Conservation (phyloP, 2,113 vertebrate species). For the Cariama cristata region DNA sequence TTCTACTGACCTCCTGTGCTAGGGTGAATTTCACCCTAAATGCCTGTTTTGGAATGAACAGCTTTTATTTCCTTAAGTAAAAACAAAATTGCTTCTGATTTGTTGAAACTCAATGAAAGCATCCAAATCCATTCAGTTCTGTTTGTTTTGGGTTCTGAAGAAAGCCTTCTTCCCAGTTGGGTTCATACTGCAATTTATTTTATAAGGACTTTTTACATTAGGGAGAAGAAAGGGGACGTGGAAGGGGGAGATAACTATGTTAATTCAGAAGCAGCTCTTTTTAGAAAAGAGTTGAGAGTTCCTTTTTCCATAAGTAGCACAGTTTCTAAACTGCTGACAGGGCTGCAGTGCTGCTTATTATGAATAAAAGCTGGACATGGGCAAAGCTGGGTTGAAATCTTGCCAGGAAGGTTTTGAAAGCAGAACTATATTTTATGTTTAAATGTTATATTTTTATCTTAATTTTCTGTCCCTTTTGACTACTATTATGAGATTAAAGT, state of each 20-base stretch:
- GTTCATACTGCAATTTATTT: conserved; percentile 53
- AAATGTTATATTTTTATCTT: conserved; percentile 66
- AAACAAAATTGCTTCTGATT: conserved; percentile 20
- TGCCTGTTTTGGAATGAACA: conserved; percentile 16
- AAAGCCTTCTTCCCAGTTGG: conserved; percentile 18
- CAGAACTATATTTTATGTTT: conserved; percentile 53
- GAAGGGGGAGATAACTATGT: conserved; percentile 31
- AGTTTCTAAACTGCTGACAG: conserved; percentile 30
- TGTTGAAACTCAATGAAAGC: conserved; percentile 35
- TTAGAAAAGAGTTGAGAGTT: conserved; percentile 1
- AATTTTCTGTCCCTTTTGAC: conserved; percentile 57
- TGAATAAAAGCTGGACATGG: conserved; percentile 48
- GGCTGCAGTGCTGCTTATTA: not conserved
- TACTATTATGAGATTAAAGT: conserved; percentile 68
- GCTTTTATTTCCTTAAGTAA: conserved; percentile 33
- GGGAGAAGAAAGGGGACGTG: conserved; percentile 18
- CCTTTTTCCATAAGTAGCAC: conserved; percentile 46
- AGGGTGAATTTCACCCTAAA: not conserved
- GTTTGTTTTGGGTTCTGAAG: conserved; percentile 58
- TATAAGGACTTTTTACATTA: conserved; percentile 21
- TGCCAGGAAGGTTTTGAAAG: conserved; percentile 50
- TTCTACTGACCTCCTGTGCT: not conserved
- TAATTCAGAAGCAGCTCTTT: conserved; percentile 50
- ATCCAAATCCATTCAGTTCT: conserved; percentile 20
- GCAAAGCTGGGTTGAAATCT: conserved; percentile 24